Conservation (phyloP, 2,797 vertebrate genomes). For the Cyclura pinguis region DNA sequence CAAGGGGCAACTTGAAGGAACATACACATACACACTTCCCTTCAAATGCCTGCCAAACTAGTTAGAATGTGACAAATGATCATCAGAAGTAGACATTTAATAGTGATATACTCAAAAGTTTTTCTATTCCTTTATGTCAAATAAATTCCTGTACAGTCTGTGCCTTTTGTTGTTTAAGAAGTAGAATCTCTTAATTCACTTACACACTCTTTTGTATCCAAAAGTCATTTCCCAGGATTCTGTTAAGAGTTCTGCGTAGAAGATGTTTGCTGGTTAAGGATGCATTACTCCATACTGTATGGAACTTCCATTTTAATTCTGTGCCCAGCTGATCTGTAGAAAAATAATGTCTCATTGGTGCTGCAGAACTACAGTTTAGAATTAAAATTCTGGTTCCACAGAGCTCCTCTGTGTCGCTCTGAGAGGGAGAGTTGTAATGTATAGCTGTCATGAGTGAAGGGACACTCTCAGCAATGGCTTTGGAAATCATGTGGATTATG, state of each 20-base stretch:
- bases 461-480: not conserved
- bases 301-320: not conserved
- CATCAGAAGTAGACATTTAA: not conserved
- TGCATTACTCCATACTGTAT: not conserved
- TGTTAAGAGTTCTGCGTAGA: not conserved
- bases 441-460: not conserved
- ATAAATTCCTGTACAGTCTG: not conserved
- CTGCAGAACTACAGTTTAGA: not conserved
- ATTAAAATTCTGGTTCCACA: not conserved
- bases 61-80: not conserved
- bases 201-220: not conserved
- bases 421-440: not conserved
- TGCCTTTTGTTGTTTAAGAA: not conserved
- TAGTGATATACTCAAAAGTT: not conserved
- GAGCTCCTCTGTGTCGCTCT: not conserved
- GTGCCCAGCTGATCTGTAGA: not conserved
- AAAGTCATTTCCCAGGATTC: not conserved
- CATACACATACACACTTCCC: not conserved
- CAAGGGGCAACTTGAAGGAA: too few relatives aligned
- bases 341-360: too few relatives aligned
- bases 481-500: not conserved
- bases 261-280: not conserved
- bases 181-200: not conserved
- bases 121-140: not conserved
- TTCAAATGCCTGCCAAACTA: not conserved